Evolutionary conservation across 2,797 vertebrate species (phyloP).

Genomic region (Lateolabrax maculatus): DNA sequence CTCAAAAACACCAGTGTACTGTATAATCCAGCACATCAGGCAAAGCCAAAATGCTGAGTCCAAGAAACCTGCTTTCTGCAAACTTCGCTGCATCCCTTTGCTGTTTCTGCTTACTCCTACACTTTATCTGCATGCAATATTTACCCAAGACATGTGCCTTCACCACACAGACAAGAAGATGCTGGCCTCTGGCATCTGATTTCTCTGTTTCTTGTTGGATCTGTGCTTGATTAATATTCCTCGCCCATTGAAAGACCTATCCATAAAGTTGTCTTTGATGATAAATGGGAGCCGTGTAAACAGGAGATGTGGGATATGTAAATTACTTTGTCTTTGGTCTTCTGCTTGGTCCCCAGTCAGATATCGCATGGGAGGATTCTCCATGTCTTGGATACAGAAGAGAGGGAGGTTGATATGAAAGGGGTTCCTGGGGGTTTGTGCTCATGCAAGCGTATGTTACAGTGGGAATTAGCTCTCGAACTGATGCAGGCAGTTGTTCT

Average conservation of each 20-base stretch:
- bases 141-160: constrained; percentile 74
- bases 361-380: constrained; percentile 72
- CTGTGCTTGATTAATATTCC: constrained; percentile 82
- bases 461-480: constrained; percentile 69
- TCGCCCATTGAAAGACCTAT: constrained; percentile 71
- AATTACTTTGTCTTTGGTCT: constrained; percentile 79
- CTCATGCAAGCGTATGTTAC: constrained; percentile 60
- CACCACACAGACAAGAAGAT: constrained; percentile 63
- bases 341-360: constrained; percentile 64
- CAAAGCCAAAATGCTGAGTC: constrained; percentile 75
- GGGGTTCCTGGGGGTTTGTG: constrained; percentile 54
- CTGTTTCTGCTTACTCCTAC: constrained; percentile 82
- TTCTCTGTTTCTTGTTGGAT: constrained; percentile 74
- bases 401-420: constrained; percentile 62
- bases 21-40: constrained; percentile 68
- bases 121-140: constrained; percentile 83
- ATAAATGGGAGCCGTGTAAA: constrained; percentile 83
- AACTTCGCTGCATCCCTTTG: constrained; percentile 49
- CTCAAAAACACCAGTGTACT: constrained; percentile 48
- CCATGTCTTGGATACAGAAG: constrained; percentile 69
- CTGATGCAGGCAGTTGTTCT: constrained; percentile 46
- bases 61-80: constrained; percentile 64
- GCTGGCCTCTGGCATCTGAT: constrained; percentile 61
- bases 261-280: constrained; percentile 82
- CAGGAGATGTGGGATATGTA: constrained; percentile 84